Conservation (phyloP, 2,888 invertebrate species). For the Trichacis sp. region DNA sequence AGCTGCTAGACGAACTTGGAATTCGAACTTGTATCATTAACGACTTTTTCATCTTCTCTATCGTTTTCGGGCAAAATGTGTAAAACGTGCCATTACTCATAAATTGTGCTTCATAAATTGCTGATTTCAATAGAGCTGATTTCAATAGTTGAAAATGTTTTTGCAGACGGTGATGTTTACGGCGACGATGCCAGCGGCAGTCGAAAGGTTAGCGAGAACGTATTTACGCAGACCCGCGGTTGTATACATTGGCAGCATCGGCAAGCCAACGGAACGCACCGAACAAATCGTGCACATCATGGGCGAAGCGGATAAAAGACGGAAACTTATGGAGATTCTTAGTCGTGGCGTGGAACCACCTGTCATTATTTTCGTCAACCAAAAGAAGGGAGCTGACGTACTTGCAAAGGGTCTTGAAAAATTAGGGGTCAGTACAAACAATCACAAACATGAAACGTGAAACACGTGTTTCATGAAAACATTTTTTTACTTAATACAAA, state of each 20-base stretch:
- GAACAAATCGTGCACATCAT: constrained; percentile 98
- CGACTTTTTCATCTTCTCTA: no score
- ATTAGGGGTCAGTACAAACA: constrained; percentile 77
- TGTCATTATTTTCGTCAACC: constrained; percentile 99
- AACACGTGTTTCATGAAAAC: neutral
- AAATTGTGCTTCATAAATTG: no score
- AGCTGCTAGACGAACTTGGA: no score
- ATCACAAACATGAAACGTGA: neutral
- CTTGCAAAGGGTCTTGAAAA: constrained; percentile 97
- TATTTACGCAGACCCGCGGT: constrained; percentile 96
- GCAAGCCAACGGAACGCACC: constrained; percentile 97
- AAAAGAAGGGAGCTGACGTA: constrained; percentile 99
- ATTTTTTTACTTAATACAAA: no score
- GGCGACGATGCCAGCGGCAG: constrained; percentile 99
- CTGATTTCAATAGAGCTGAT: no score
- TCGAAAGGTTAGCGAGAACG: constrained; percentile 93
- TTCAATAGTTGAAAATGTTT: no score
- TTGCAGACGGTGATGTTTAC: constrained; percentile 98
- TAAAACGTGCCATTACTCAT: no score
- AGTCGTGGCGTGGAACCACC: constrained; percentile 94
- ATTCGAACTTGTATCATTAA: no score
- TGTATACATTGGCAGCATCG: constrained; percentile 96
- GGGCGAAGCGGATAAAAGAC: constrained; percentile 94
- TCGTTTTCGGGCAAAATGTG: no score
- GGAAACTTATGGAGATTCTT: constrained; percentile 94